Percentiles rank a stretch among this genome's conserved stretches.
Evolutionary conservation across 1,140 invertebrate species (phyloP).

Genomic region (Drosophila ambigua): DNA sequence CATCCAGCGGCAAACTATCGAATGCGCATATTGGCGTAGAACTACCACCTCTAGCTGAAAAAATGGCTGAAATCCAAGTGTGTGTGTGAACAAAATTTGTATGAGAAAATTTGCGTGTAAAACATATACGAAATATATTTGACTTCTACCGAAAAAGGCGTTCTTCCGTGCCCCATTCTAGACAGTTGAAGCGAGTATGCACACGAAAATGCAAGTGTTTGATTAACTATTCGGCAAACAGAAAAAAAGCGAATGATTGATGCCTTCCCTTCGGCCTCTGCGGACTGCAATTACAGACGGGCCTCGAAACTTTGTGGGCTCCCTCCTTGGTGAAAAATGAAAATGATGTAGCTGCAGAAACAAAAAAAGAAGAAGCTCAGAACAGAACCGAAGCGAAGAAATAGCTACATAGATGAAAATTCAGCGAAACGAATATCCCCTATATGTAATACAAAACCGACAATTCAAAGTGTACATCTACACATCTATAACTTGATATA

Average conservation of each 20-base stretch:
- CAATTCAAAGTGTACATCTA: constrained; percentile 30
- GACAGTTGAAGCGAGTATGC: neutral
- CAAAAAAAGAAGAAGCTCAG: constrained; percentile 9
- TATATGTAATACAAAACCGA: constrained; percentile 49
- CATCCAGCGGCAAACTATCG: constrained; percentile 16
- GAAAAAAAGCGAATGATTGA: constrained; percentile 43
- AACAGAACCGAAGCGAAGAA: constrained; percentile 7
- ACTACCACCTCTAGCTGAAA: constrained; percentile 34
- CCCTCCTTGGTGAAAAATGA: constrained; percentile 19
- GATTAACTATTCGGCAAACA: neutral
- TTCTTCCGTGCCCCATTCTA: constrained; percentile 10
- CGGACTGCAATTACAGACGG: constrained; percentile 49
- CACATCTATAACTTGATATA: constrained; percentile 46
- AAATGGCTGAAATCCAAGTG: constrained; percentile 54
- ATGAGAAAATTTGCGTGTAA: constrained; percentile 50
- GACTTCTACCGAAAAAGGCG: neutral
- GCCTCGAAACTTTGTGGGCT: constrained; percentile 10
- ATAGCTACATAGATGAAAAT: constrained; percentile 31
- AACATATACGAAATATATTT: constrained; percentile 43
- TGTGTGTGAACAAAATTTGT: constrained; percentile 53
- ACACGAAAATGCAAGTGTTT: neutral
- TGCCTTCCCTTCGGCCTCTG: constrained; percentile 32
- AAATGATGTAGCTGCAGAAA: constrained; percentile 38
- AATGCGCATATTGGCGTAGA: neutral
- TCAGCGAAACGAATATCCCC: constrained; percentile 34